These are phyloP conservation scores for Tenthredo livida DNA, from an alignment of 2,888 invertebrate genomes.

Conservation along the genomic window DNA sequence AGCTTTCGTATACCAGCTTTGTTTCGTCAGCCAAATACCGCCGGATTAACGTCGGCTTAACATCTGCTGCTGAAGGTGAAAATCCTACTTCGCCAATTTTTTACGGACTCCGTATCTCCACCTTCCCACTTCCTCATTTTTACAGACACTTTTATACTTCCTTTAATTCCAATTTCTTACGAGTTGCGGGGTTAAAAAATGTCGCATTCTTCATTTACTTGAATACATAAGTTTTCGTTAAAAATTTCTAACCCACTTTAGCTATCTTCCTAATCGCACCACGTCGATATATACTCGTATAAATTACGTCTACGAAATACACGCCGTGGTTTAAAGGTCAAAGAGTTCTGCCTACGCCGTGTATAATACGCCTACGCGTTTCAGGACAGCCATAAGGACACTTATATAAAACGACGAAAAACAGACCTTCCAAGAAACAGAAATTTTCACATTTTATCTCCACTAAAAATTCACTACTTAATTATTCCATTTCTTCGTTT, in stretches of 20 bases:
- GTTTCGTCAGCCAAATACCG: conserved; percentile 25
- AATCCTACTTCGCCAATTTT: conserved; percentile 21
- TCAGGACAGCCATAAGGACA: not conserved
- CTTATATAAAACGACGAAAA: not conserved
- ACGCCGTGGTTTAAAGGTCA: not conserved
- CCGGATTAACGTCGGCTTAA: conserved; percentile 17
- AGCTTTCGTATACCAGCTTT: conserved; percentile 27
- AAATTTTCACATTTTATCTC: not conserved
- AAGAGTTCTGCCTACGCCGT: not conserved
- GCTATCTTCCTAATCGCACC: not conserved
- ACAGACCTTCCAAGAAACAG: not conserved
- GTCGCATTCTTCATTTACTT: not conserved
- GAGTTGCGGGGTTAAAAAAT: not conserved
- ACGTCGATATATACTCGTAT: not conserved
- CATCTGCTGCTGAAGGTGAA: not conserved
- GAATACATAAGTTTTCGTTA: not conserved
- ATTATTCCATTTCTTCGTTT: not conserved
- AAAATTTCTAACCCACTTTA: not conserved
- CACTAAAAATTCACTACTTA: not conserved
- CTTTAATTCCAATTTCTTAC: not conserved
- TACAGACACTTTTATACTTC: not conserved
- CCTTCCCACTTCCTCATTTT: not conserved
- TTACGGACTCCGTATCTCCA: not conserved
- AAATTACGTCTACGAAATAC: not conserved
- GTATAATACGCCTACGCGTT: not conserved